Percentiles rank a stretch among this genome's conserved stretches.
Conservation (phyloP, 2,888 invertebrate genomes). For the Leptopilina drosophilae region DNA sequence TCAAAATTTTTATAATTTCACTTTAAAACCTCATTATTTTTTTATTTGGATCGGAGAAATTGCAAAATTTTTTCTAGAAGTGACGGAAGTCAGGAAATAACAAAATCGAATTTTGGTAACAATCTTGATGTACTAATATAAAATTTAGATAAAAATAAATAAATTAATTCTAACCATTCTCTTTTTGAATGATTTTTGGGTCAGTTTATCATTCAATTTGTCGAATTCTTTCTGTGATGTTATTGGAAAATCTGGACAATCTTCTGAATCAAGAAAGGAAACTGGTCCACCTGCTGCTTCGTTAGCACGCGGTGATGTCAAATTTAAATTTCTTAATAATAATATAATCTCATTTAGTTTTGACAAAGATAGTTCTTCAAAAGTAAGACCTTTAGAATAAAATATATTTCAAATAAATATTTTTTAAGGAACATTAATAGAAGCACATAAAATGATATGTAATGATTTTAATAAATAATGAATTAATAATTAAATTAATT, state of each 20-base stretch:
- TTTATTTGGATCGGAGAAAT: too few species aligned
- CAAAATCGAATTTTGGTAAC: too few species aligned
- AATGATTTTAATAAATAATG: too few species aligned
- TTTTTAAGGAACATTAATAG: not conserved
- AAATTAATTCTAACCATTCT: not conserved
- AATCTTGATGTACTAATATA: too few species aligned
- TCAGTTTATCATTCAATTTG: not conserved
- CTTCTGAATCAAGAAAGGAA: not conserved
- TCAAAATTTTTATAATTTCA: too few species aligned
- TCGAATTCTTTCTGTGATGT: not conserved
- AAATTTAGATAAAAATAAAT: too few species aligned
- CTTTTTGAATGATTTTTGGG: not conserved
- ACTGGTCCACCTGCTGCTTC: not conserved
- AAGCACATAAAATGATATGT: too few species aligned
- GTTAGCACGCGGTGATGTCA: not conserved
- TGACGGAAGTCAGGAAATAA: too few species aligned
- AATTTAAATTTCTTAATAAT: not conserved
- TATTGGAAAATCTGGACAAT: not conserved
- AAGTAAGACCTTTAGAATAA: not conserved
- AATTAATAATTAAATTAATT: too few species aligned
- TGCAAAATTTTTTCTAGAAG: too few species aligned
- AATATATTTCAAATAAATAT: not conserved
- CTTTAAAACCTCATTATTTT: too few species aligned
- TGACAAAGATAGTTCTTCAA: not conserved
- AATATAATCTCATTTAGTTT: not conserved